Percentiles rank a stretch among this genome's conserved stretches.
phyloP scores from a whole-genome alignment of 2,797 vertebrate species.

The Mus spretus region DNA sequence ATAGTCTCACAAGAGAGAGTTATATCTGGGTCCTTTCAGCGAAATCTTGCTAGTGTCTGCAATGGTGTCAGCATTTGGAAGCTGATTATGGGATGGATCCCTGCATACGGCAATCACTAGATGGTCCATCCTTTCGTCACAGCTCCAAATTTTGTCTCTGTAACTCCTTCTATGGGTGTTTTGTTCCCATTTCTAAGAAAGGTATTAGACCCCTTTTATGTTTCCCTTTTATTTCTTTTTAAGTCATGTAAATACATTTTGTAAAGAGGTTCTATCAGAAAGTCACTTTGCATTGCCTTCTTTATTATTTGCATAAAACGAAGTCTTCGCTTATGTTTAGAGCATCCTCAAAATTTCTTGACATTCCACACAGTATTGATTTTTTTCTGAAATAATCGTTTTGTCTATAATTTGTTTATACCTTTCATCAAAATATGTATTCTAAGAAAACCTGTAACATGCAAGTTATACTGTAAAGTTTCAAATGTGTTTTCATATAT shows the following conservation, averaged over 20 bases:
- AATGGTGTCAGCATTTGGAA: too few species aligned
- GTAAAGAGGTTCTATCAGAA: slow-evolving; percentile 59
- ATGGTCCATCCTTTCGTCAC: too few species aligned
- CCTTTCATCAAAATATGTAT: slow-evolving; percentile 32
- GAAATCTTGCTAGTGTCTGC: too few species aligned
- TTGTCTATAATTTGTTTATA: neutral
- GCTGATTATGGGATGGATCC: too few species aligned
- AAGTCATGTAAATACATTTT: slow-evolving; percentile 55
- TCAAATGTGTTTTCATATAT: slow-evolving; percentile 43
- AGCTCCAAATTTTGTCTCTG: too few species aligned
- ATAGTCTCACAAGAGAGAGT: too few species aligned
- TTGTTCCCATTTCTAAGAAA: too few species aligned
- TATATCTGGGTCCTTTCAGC: too few species aligned
- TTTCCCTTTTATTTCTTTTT: neutral
- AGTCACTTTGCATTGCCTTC: slow-evolving; percentile 67
- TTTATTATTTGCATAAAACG: slow-evolving; percentile 72
- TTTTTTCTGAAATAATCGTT: too few species aligned
- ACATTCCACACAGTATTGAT: slow-evolving; percentile 59
- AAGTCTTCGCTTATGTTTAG: slow-evolving; percentile 39
- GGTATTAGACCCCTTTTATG: neutral
- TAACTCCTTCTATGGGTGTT: too few species aligned
- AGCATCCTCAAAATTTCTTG: slow-evolving; percentile 58
- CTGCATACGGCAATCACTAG: too few species aligned
- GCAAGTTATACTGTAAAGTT: slow-evolving; percentile 7
- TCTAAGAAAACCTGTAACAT: slow-evolving; percentile 48